Conservation (phyloP, 2,797 vertebrate species). For the Scomberomorus guttatus region DNA sequence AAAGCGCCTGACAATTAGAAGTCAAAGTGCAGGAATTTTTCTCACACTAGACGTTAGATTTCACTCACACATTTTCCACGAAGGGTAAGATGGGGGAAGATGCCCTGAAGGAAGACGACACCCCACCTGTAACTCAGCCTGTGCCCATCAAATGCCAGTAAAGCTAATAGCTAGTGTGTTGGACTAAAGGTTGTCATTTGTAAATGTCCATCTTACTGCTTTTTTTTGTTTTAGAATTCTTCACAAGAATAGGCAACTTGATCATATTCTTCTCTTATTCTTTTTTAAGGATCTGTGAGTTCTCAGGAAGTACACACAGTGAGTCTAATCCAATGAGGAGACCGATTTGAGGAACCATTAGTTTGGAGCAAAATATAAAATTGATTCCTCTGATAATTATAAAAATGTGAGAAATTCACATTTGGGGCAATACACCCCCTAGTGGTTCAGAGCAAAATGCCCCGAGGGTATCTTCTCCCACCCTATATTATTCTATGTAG, state of each 20-base stretch:
- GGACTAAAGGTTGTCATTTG: background rate
- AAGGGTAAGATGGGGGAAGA: background rate
- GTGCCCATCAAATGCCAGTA: background rate
- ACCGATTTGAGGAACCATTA: background rate
- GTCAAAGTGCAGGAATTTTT: background rate
- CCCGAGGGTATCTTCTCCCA: background rate
- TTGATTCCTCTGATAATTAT: background rate
- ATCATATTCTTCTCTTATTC: background rate
- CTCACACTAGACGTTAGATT: background rate
- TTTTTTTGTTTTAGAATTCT: background rate
- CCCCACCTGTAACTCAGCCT: no score
- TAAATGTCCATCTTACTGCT: background rate
- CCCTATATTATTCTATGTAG: background rate
- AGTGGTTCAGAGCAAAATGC: background rate
- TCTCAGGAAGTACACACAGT: no score
- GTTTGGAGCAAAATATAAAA: background rate
- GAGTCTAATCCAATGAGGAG: background rate
- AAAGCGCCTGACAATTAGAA: background rate
- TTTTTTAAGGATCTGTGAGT: background rate
- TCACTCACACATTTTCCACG: background rate
- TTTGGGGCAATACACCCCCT: background rate
- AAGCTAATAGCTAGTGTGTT: background rate
- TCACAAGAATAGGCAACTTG: background rate
- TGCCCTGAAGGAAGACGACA: background rate
- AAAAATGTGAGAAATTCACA: background rate